Evolutionary conservation across 2,113 vertebrate species (phyloP).

Genomic region (Callospermophilus lateralis): DNA sequence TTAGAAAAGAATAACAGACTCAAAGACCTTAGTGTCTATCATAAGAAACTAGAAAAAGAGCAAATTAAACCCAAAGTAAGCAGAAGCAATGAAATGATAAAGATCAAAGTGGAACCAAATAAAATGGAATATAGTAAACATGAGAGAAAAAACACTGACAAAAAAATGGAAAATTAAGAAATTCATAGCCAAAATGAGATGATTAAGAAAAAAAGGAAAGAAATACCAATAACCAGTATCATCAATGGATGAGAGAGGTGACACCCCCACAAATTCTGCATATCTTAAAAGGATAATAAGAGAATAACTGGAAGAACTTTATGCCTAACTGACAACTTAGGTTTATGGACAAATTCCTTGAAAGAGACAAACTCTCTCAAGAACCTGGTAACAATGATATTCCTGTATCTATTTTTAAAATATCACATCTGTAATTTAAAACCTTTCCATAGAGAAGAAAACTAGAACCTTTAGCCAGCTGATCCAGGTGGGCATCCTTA

Average conservation of each 20-base stretch:
- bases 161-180: not conserved
- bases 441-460: not conserved
- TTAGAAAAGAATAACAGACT: not conserved
- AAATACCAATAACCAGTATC: not conserved
- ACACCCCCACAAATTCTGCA: not conserved
- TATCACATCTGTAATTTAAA: not conserved
- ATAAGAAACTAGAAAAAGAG: not conserved
- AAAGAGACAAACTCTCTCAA: not conserved
- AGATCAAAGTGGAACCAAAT: not conserved
- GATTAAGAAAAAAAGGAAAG: not conserved
- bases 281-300: not conserved
- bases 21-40: not conserved
- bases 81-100: not conserved
- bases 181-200: not conserved
- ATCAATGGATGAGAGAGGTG: not conserved
- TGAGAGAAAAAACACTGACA: not conserved
- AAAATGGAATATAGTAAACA: not conserved
- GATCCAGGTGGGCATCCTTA: no score
- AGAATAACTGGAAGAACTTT: not conserved
- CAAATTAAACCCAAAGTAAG: not conserved
- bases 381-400: not conserved
- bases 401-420: not conserved
- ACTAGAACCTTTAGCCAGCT: not conserved
- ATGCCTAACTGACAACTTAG: not conserved
- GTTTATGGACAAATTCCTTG: not conserved